phyloP scores from a whole-genome alignment of 2,113 vertebrate genomes.

The Sceloporus tristichus region DNA sequence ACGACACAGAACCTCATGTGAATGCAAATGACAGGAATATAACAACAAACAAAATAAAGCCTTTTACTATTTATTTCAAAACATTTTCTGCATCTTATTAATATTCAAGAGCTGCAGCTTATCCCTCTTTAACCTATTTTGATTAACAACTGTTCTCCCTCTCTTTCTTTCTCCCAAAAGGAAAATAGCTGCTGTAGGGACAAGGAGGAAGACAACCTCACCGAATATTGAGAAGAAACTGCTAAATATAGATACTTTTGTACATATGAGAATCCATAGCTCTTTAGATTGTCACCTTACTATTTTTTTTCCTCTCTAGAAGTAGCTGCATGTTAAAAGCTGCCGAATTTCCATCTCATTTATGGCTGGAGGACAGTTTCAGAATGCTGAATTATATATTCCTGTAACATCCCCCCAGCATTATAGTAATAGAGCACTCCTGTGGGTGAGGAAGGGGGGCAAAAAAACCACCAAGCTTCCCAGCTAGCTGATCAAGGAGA shows the following conservation, averaged over 20 bases:
- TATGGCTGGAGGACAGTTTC: slow-evolving; percentile 31
- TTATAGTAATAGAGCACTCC: slow-evolving; percentile 41
- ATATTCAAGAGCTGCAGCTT: not conserved
- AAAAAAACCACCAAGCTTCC: slow-evolving; percentile 51
- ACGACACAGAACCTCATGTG: not conserved
- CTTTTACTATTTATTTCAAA: not conserved
- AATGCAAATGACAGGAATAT: not conserved
- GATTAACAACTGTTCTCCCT: not conserved
- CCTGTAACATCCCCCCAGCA: slow-evolving; percentile 24
- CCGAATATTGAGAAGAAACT: slow-evolving; percentile 52
- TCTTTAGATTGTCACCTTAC: slow-evolving; percentile 4
- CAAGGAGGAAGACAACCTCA: not conserved
- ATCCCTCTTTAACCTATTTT: not conserved
- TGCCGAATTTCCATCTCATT: not conserved
- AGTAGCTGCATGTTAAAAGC: slow-evolving; percentile 6
- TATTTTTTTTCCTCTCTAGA: slow-evolving; percentile 47
- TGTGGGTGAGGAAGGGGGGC: slow-evolving; percentile 45
- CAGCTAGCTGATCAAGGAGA: slow-evolving; percentile 39
- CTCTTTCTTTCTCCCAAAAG: not conserved
- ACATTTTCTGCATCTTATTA: not conserved
- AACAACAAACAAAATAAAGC: not conserved
- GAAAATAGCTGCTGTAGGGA: not conserved
- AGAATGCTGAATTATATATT: slow-evolving; percentile 24
- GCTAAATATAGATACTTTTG: slow-evolving; percentile 53
- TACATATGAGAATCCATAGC: slow-evolving; percentile 31